These are phyloP conservation scores for Cordylochernes scorpioides DNA, from an alignment of 2,888 invertebrate genomes.

Conservation along the genomic window DNA sequence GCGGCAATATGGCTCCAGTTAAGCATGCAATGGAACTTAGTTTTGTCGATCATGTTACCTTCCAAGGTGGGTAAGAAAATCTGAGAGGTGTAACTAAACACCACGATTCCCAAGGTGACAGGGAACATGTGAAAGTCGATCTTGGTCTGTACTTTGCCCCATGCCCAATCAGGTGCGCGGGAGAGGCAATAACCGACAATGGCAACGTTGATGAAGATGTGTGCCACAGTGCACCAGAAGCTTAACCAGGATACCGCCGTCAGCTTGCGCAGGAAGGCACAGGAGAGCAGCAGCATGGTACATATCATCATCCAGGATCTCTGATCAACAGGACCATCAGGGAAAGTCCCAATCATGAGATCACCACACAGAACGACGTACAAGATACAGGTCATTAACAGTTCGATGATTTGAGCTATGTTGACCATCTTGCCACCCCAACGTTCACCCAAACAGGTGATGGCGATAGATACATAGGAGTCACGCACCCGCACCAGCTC, in stretches of 20 bases:
- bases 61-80: slow-evolving; percentile 93
- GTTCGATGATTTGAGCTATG: slow-evolving; percentile 65
- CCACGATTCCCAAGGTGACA: slow-evolving; percentile 89
- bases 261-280: slow-evolving; percentile 73
- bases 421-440: slow-evolving; percentile 71
- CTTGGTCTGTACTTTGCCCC: slow-evolving; percentile 40
- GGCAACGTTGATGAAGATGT: slow-evolving; percentile 83
- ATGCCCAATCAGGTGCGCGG: slow-evolving; percentile 75
- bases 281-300: slow-evolving; percentile 66
- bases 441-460: slow-evolving; percentile 69
- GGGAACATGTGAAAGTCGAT: slow-evolving; percentile 90
- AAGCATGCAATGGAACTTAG: slow-evolving; percentile 86
- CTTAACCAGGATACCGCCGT: slow-evolving; percentile 76
- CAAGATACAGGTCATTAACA: slow-evolving; percentile 94
- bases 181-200: slow-evolving; percentile 83
- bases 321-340: slow-evolving; percentile 60
- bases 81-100: slow-evolving; percentile 97
- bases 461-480: slow-evolving; percentile 80
- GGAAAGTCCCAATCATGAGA: slow-evolving; percentile 42
- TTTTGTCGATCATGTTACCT: slow-evolving; percentile 74
- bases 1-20: slow-evolving; percentile 96
- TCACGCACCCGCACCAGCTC: slow-evolving; percentile 60
- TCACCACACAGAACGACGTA: slow-evolving; percentile 96
- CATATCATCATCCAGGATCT: slow-evolving; percentile 95
- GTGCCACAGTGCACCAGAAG: slow-evolving; percentile 97